These are phyloP conservation scores for Mirounga angustirostris DNA, from an alignment of 2,113 vertebrate species.

Conservation along the genomic window DNA sequence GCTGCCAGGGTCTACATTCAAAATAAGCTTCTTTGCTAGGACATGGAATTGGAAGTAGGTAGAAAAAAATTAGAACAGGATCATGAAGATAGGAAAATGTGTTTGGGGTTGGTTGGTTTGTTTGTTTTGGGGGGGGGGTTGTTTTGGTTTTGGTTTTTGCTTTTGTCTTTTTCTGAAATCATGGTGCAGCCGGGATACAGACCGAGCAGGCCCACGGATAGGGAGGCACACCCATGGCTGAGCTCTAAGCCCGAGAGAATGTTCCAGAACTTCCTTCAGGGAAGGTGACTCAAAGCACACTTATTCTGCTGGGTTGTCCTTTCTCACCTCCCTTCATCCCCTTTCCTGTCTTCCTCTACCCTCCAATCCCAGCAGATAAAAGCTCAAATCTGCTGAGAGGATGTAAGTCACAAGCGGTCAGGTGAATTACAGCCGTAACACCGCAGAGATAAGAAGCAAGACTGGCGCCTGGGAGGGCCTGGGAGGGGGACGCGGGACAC, in stretches of 20 bases:
- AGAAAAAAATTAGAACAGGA: background rate
- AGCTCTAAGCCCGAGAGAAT: background rate
- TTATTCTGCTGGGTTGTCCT: background rate
- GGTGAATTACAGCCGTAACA: conserved; percentile 31
- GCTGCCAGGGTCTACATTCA: background rate
- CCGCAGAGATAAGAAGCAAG: background rate
- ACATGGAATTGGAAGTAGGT: background rate
- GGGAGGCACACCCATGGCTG: background rate
- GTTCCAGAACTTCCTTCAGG: background rate
- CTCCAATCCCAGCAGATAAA: conserved; percentile 56
- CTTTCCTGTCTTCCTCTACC: background rate
- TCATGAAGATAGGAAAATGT: background rate
- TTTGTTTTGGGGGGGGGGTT: background rate
- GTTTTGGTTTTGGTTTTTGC: background rate
- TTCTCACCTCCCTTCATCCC: background rate
- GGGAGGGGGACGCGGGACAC: background rate
- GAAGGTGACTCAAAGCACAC: too few relatives aligned
- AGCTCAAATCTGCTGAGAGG: conserved; percentile 26
- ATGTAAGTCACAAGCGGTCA: background rate
- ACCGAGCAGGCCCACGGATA: background rate
- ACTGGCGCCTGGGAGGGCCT: conserved; percentile 19
- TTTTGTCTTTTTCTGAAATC: background rate
- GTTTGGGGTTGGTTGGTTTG: background rate
- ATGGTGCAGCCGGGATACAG: too few relatives aligned
- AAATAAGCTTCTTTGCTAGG: background rate